Percentiles rank a stretch among this genome's conserved stretches.
Evolutionary conservation across 2,888 invertebrate genomes (phyloP).

Genomic region (Ochlodes sylvanus): DNA sequence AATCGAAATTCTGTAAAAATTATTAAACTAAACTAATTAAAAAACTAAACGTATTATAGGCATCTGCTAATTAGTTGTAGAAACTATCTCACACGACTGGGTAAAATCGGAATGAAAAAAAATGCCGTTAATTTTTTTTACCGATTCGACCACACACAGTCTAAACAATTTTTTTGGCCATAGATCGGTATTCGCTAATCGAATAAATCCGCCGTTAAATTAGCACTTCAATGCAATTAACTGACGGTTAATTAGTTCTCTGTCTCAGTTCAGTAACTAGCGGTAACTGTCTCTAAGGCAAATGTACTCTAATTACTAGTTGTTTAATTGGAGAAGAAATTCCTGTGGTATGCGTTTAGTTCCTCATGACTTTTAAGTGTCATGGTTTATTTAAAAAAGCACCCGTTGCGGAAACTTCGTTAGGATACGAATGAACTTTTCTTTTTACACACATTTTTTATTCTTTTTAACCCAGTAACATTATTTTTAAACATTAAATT

Average conservation of each 20-base stretch:
- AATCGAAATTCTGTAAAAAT: no score
- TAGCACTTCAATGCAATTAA: slow-evolving; percentile 68
- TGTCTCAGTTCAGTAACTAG: slow-evolving; percentile 44
- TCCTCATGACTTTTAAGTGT: slow-evolving; percentile 13
- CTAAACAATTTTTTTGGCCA: slow-evolving; percentile 14
- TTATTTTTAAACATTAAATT: no score
- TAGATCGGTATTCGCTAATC: slow-evolving; percentile 32
- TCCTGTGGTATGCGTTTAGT: slow-evolving; percentile 15
- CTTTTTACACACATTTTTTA: no score
- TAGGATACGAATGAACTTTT: no score
- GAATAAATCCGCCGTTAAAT: slow-evolving; percentile 54
- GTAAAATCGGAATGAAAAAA: background rate
- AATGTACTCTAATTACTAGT: slow-evolving; percentile 29
- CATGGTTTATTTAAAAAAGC: background rate
- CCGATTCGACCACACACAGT: slow-evolving; percentile 31
- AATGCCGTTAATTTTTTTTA: slow-evolving; percentile 35
- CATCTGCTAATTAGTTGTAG: no score
- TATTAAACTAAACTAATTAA: no score
- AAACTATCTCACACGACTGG: background rate
- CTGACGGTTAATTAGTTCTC: slow-evolving; percentile 65
- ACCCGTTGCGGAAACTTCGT: no score
- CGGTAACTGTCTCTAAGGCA: slow-evolving; percentile 29
- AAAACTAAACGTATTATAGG: no score
- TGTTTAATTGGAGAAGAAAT: slow-evolving; percentile 35
- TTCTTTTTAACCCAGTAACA: no score